Evolutionary conservation across 2,888 invertebrate genomes (phyloP).

Genomic region (Phalera bucephala): DNA sequence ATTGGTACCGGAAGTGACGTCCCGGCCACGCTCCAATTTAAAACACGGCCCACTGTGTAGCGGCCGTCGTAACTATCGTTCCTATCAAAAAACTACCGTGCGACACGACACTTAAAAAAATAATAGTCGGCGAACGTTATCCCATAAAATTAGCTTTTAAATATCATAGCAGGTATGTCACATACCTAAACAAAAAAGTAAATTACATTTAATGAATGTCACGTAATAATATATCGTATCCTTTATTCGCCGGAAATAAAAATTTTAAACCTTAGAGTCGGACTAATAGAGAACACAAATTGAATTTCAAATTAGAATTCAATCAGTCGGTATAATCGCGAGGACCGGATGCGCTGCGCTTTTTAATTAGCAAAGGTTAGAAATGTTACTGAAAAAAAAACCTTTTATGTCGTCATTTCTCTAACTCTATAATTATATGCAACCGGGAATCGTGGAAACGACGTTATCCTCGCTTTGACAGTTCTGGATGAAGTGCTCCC

Average conservation of each 20-base stretch:
- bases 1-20: conserved; percentile 81
- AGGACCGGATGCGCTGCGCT: conserved; percentile 64
- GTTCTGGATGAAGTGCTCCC: conserved; percentile 65
- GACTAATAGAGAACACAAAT: conserved; percentile 60
- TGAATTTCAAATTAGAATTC: conserved; percentile 72
- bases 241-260: conserved; percentile 66
- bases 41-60: conserved; percentile 57
- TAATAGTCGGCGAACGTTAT: conserved; percentile 31
- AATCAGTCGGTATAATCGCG: conserved; percentile 65
- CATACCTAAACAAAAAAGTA: conserved; percentile 35
- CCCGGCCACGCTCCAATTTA: conserved; percentile 74
- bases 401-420: conserved; percentile 43
- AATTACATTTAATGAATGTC: conserved; percentile 57
- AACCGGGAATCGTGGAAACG: conserved; percentile 27
- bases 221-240: conserved; percentile 47
- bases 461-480: conserved; percentile 51
- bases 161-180: conserved; percentile 31
- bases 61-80: conserved; percentile 35
- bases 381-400: conserved; percentile 50
- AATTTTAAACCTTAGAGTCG: conserved; percentile 54
- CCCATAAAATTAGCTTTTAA: conserved; percentile 41
- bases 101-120: conserved; percentile 20
- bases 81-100: conserved; percentile 28
- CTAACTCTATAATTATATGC: conserved; percentile 42
- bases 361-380: conserved; percentile 77